These are phyloP conservation scores for Tethea ocularis DNA, from an alignment of 2,888 invertebrate genomes.

Conservation along the genomic window DNA sequence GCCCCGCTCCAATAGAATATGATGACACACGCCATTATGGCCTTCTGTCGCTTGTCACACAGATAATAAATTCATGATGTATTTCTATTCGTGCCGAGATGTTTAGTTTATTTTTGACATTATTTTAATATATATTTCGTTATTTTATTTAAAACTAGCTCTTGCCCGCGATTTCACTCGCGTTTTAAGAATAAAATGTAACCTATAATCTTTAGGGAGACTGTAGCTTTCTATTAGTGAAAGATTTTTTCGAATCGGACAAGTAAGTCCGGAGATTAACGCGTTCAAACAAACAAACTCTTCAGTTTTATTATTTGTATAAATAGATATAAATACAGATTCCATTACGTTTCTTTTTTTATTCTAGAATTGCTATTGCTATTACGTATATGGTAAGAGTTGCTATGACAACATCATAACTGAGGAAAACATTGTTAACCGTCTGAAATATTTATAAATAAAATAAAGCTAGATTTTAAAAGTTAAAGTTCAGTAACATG, in stretches of 20 bases:
- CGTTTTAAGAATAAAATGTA: no score
- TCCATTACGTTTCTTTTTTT: no score
- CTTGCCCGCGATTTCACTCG: no score
- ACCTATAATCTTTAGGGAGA: no score
- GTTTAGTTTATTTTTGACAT: conserved; percentile 55
- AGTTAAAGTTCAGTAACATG: not conserved
- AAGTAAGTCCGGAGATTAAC: no score
- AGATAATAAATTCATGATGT: conserved; percentile 66
- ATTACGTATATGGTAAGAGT: no score
- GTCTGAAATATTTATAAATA: not conserved
- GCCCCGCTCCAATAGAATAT: conserved; percentile 69
- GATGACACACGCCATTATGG: conserved; percentile 76
- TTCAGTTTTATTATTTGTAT: no score
- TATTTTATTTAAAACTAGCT: not conserved
- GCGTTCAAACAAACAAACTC: no score
- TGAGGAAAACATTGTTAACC: not conserved
- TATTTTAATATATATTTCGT: conserved; percentile 37
- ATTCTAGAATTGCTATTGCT: no score
- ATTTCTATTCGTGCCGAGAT: conserved; percentile 59
- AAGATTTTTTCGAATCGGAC: no score
- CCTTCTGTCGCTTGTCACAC: conserved; percentile 62
- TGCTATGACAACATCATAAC: not conserved
- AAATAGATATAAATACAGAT: no score
- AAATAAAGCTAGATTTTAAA: not conserved
- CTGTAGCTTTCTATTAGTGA: no score